A percentile compares a stretch with the other conserved stretches of the same genome.
Evolutionary conservation across 2,113 vertebrate genomes (phyloP).

Genomic region (Notarius lentiginosus): DNA sequence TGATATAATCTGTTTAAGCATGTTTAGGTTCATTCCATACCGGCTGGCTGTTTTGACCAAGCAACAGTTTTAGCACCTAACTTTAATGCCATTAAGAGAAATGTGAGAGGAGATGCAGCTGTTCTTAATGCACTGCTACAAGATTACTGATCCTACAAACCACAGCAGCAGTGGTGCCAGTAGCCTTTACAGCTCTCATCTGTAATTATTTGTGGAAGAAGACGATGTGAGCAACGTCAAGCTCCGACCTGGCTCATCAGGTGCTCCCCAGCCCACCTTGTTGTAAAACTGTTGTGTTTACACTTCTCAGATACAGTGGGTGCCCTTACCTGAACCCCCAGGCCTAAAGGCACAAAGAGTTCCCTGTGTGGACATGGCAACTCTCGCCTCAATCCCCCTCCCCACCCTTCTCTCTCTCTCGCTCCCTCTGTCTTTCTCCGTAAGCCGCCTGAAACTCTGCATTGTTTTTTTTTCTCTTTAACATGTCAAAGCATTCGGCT

Average conservation of each 20-base stretch:
- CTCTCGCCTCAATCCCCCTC: slow-evolving; percentile 31
- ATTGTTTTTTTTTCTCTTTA: slow-evolving; percentile 23
- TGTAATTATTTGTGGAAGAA: neutral
- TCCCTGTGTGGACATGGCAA: slow-evolving; percentile 47
- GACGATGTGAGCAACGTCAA: neutral
- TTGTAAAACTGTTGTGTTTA: slow-evolving; percentile 55
- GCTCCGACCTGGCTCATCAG: slow-evolving; percentile 34
- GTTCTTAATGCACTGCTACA: slow-evolving; percentile 36
- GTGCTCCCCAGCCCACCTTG: slow-evolving; percentile 40
- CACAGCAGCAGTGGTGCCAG: slow-evolving; percentile 17
- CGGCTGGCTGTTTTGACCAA: slow-evolving; percentile 40
- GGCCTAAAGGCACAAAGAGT: slow-evolving; percentile 53
- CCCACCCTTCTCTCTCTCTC: neutral
- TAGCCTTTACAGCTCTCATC: slow-evolving; percentile 14
- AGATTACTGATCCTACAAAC: slow-evolving; percentile 32
- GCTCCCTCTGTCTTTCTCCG: slow-evolving; percentile 12
- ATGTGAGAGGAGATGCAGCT: slow-evolving; percentile 53
- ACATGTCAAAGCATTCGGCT: slow-evolving; percentile 17
- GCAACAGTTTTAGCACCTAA: slow-evolving; percentile 44
- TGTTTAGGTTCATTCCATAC: slow-evolving; percentile 46
- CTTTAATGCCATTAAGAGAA: slow-evolving; percentile 47
- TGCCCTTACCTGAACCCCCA: slow-evolving; percentile 57
- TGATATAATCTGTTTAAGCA: slow-evolving; percentile 33
- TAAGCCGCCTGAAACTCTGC: slow-evolving; percentile 48
- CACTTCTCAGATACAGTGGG: slow-evolving; percentile 43